Percentiles rank a stretch among this genome's conserved stretches.
These are phyloP conservation scores for Atrichornis clamosus DNA, from an alignment of 2,113 vertebrate genomes.

Conservation along the genomic window DNA sequence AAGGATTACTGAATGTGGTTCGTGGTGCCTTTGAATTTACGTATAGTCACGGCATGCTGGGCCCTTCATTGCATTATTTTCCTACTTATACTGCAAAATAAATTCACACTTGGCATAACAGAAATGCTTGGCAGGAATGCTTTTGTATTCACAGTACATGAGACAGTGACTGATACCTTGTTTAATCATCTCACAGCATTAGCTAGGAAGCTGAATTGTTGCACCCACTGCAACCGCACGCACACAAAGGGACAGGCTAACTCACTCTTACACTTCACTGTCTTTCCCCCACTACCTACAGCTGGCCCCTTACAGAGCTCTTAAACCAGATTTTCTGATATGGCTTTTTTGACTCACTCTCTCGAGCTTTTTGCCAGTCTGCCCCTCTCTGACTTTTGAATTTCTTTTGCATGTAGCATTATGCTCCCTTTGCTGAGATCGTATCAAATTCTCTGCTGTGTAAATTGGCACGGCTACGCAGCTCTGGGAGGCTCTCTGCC, in stretches of 20 bases:
- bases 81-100: not conserved
- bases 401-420: not conserved
- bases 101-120: not conserved
- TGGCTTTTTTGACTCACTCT: not conserved
- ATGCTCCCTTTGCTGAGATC: not conserved
- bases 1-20: not conserved
- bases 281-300: not conserved
- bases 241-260: not conserved
- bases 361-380: not conserved
- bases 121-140: not conserved
- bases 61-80: not conserved
- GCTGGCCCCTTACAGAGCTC: not conserved
- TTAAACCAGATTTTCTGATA: not conserved
- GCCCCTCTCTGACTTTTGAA: not conserved
- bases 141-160: not conserved
- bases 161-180: constrained; percentile 7
- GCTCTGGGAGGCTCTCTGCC: not conserved
- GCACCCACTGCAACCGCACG: not conserved
- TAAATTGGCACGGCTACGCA: constrained; percentile 4
- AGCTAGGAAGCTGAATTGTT: not conserved
- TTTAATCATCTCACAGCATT: not conserved
- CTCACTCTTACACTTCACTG: not conserved
- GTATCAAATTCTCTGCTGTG: constrained; percentile 9
- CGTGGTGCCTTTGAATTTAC: not conserved
- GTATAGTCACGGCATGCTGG: not conserved